A percentile compares a stretch with the other conserved stretches of the same genome.
Evolutionary conservation across 2,888 invertebrate species (phyloP).

Genomic region (Onchidella celtica): DNA sequence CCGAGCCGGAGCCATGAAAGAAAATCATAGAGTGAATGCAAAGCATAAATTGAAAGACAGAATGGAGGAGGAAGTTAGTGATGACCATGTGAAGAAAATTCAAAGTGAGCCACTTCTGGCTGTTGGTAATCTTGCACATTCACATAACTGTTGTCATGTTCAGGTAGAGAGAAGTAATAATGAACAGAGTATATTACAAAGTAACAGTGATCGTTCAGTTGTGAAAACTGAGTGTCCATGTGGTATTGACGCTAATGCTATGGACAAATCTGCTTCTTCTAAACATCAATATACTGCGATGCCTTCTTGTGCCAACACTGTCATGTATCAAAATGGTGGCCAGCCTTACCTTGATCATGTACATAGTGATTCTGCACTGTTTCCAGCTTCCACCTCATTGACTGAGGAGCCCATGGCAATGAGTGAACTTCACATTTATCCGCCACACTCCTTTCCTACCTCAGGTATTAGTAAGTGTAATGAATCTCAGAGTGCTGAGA

Average conservation of each 20-base stretch:
- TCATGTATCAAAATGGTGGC: not conserved
- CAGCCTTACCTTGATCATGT: conserved; percentile 8
- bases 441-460: conserved; percentile 13
- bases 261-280: not conserved
- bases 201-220: conserved; percentile 15
- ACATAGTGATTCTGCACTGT: not conserved
- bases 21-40: not conserved
- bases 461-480: conserved; percentile 68
- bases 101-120: too few relatives aligned
- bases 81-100: conserved; percentile 1
- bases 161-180: conserved; percentile 27
- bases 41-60: too few relatives aligned
- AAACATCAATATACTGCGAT: not conserved
- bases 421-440: conserved; percentile 42
- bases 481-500: too few relatives aligned
- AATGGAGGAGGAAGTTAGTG: not conserved
- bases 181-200: conserved; percentile 11
- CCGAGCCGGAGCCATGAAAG: not conserved
- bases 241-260: not conserved
- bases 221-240: conserved; percentile 11
- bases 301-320: conserved; percentile 2
- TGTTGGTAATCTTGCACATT: too few relatives aligned
- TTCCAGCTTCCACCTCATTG: conserved; percentile 1
- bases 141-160: not conserved
- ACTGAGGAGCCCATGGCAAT: conserved; percentile 17